phyloP scores from a whole-genome alignment of 2,797 vertebrate genomes.

The Erethizon dorsatum region DNA sequence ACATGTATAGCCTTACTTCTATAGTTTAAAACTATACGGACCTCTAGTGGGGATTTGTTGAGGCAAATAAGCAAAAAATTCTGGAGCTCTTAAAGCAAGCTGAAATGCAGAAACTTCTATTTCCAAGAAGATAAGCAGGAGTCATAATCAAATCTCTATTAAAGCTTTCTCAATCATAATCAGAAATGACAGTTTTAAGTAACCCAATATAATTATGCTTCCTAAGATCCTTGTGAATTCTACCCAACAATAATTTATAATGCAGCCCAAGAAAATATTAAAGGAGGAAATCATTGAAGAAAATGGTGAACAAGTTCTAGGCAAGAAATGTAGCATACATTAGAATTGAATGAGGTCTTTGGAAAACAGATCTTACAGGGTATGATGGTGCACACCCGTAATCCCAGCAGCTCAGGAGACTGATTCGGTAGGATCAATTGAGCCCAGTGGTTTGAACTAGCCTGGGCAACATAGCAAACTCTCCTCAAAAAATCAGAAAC shows the following conservation, averaged over 20 bases:
- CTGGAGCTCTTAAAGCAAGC: background rate
- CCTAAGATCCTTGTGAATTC: background rate
- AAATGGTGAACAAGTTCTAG: background rate
- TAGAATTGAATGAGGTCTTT: background rate
- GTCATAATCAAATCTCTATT: constrained; percentile 3
- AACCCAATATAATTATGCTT: background rate
- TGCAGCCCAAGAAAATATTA: background rate
- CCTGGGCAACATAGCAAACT: background rate
- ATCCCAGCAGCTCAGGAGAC: background rate
- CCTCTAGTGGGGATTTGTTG: background rate
- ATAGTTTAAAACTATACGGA: background rate
- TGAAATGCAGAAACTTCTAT: background rate
- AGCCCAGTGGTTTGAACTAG: background rate
- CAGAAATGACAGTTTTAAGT: constrained; percentile 64
- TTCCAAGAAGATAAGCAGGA: background rate
- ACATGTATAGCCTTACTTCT: background rate
- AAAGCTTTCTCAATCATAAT: background rate
- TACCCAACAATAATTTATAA: background rate
- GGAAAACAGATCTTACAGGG: background rate
- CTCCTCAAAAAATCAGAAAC: background rate
- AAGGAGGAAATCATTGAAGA: background rate
- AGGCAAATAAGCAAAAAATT: background rate
- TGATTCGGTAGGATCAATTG: background rate
- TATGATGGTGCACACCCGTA: background rate
- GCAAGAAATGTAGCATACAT: background rate